Evolutionary conservation across 2,888 invertebrate species (phyloP), one percentile per base, ranked within the genome.

Genomic region (Anthrax anthrax): DNA sequence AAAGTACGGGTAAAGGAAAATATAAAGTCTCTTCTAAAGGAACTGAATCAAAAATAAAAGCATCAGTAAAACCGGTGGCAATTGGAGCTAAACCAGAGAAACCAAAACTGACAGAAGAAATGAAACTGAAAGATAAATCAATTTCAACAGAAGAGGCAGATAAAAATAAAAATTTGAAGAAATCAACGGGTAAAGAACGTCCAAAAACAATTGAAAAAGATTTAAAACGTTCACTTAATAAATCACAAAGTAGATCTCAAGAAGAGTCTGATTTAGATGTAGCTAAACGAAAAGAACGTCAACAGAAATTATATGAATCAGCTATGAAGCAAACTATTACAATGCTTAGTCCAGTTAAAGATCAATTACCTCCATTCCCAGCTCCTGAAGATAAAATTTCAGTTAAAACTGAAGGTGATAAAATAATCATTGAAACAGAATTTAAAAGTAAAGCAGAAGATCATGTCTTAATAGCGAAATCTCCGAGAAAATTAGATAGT

Each of bases 321-420:
- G 82, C 82, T 3, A 76, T 83, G 58, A 81, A 82, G 60, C 82
- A 82, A 64, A 81, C 81, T 0, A 81, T 81, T 56, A 81, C 81
- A 0, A 69, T 82, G 52, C 74, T 82, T 32, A 82, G 82, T 61
- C 83, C 83, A 1, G 81, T 82, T 0, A 81, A 81, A 60, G 82
- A 82, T 59, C 74, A 77, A 1, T 57, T 82, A 56, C 82, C 82
- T 1, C 74, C 79, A 3, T 82, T 82, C 58, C 82, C 82, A 13
- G 76, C 78, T 38, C 80, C 80, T 1, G 82, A 82, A 62, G 82
- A 83, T 60, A 81, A 80, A 62, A 82, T 82, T 27, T 60, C 80
- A 9, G 82, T 82, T 0, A 78, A 77, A 64, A 77, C 81, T 1
- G 81, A 81, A 58, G 83, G 82, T 1, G 78, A 77, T 54, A 78